Base-by-base conservation (phyloP, 2,888 invertebrate genomes). In the Steinernema scapterisci region DNA sequence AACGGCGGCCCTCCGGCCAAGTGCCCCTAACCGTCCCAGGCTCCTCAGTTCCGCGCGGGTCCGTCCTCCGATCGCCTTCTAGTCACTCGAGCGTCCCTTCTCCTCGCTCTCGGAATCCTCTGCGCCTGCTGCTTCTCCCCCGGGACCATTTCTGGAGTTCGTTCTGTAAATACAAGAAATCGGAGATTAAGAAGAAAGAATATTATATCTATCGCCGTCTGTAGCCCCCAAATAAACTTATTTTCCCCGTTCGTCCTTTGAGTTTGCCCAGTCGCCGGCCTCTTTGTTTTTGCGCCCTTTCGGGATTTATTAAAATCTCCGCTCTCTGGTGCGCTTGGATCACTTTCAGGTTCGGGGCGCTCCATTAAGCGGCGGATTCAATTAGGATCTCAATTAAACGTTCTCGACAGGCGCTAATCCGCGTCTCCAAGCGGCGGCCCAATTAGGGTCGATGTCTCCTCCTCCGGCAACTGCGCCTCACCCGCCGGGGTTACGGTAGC, bases 401-500 rank as follows among this genome's bases (percentile, higher is more conserved):
- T 48, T 16, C 48, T 48, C 19, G n/a, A n/a, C 25, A 63, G 54
- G 63, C 63, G 63, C 63, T 63, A 63, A 63, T 63, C 63, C 63
- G 63, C 31, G 16, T 27, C 19, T 48, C 13, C 9, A 31, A 63
- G 23, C 27, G 54, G 11, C n/a, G 21, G 19, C 52, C 52, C 48
- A 48, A n/a, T 52, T 52, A 52, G 52, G 52, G 9, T 3, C 38
- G 38, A 38, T 23, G 52, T n/a, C 16, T 48, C 48, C 48, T 48
- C 48, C 48, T 16, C n/a, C 21, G 11, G 52, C 23, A 19, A 23
- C 19, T 21, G 52, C 23, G 52, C 52, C 48, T 25, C 54, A 21
- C 25, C 63, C 63, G 31, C n/a, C 63, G 63, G 63, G 63, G 31
- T 54, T 63, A 63, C 63, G 63, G 63, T 63, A 63, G 63, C 63